These are phyloP conservation scores for Bucorvus abyssinicus DNA, from an alignment of 2,797 vertebrate genomes.

Conservation along the genomic window DNA sequence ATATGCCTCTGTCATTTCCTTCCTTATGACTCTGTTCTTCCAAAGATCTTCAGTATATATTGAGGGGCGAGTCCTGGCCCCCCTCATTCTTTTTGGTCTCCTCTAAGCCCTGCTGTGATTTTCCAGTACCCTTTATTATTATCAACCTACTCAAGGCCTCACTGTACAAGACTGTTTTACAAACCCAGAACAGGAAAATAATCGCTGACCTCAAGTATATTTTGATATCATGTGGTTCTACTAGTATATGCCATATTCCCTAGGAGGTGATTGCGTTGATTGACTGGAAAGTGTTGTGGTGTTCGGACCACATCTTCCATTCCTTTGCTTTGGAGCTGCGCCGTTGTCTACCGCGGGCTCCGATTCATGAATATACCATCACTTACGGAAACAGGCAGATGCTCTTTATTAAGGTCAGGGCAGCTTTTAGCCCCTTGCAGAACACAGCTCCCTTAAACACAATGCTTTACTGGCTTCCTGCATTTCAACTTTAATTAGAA, in stretches of 20 bases:
- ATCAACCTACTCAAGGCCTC: not conserved
- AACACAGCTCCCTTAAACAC: not conserved
- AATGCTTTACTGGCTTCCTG: not conserved
- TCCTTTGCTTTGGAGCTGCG: not conserved
- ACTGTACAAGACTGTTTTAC: not conserved
- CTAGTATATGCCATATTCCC: not conserved
- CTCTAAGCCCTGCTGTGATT: not conserved
- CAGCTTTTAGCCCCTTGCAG: not conserved
- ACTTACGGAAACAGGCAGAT: not conserved
- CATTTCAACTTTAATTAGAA: not conserved
- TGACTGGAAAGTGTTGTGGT: not conserved
- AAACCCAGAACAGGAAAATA: not conserved
- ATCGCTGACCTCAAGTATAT: not conserved
- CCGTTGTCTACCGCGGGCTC: not conserved
- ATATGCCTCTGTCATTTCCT: not conserved
- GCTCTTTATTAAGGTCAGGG: not conserved
- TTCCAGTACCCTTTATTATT: constrained; percentile 6
- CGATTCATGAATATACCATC: not conserved
- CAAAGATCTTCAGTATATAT: not conserved
- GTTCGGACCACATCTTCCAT: not conserved
- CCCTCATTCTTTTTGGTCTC: not conserved
- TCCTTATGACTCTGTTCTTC: not conserved
- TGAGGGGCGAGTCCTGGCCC: not conserved
- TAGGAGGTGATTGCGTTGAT: not conserved
- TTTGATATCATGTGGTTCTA: constrained; percentile 1